Evolutionary conservation across 1,140 invertebrate species (phyloP), one percentile per base, ranked within the genome.

Genomic region (Drosophila paulistorum): DNA sequence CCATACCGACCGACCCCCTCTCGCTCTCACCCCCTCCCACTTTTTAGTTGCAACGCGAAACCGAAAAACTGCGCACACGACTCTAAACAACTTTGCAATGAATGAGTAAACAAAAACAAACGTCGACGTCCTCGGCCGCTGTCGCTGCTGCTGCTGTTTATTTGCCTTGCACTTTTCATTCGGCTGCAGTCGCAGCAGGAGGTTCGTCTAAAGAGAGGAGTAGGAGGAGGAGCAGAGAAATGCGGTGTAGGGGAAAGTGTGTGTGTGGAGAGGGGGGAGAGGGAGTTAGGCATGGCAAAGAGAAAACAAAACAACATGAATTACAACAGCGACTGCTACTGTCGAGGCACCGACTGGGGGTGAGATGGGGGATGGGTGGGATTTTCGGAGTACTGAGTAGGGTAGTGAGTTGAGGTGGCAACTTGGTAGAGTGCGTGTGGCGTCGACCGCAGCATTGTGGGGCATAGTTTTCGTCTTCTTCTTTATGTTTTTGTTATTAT

Each of bases 31-130:
- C 26, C 39, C 1, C 23, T 7, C n/a, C 14, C 70, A 37, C 13
- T 13, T 23, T 60, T 45, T 39, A 59, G 7, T 23, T 20, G 17
- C 30, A 48, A 70, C 39, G 58, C 33, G 42, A 54, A 63, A 64
- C 64, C 71, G 51, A 65, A 72, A 62, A 51, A 68, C 78, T 85
- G 74, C 82, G 82, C 76, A 80, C 72, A 79, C 71, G 81, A 72
- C 79, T 78, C 74, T 87, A 86, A 86, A 82, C 80, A 86, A 85
- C 82, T 85, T 86, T 81, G 81, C 82, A 87, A 83, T 86, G 83
- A 86, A 86, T 82, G 79, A 86, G 83, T 86, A 86, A 86, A 86
- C 83, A 86, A 86, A 86, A 86, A 79, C 83, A 79, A 87, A 87
- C 83, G 83, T 41, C 58, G 67, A 65, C 83, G 66, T 77, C 73